Conservation (phyloP, 2,888 invertebrate species). For the Dysmachus trigonus region DNA sequence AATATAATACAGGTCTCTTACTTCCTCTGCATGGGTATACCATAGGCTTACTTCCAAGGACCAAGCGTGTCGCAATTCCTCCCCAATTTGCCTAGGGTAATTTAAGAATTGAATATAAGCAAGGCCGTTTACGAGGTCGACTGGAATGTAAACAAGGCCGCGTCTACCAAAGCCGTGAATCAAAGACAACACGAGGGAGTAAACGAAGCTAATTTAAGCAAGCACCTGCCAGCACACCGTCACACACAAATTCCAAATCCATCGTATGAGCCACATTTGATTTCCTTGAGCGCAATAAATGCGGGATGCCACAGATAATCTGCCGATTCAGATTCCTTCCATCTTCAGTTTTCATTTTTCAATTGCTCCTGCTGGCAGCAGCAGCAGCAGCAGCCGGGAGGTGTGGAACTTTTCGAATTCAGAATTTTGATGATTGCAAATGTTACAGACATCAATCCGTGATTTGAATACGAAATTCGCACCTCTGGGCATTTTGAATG, state of each 20-base stretch:
- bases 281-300: background rate
- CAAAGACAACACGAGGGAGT: background rate
- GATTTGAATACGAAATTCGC: background rate
- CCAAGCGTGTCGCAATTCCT: background rate
- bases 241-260: background rate
- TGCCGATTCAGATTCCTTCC: background rate
- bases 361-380: background rate
- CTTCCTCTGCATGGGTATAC: background rate
- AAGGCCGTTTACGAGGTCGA: background rate
- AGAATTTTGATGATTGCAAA: background rate
- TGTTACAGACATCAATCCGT: background rate
- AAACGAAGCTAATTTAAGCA: background rate
- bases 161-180: background rate
- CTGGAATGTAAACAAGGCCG: background rate
- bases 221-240: background rate
- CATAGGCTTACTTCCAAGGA: background rate
- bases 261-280: background rate
- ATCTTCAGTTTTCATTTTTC: background rate
- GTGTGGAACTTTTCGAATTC: background rate
- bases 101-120: constrained; percentile 16
- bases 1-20: background rate
- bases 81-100: background rate
- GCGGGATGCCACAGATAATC: background rate
- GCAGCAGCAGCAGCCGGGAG: background rate
- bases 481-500: background rate